These are phyloP conservation scores for Sebastes glaucus DNA, from an alignment of 2,797 vertebrate genomes.

Conservation along the genomic window DNA sequence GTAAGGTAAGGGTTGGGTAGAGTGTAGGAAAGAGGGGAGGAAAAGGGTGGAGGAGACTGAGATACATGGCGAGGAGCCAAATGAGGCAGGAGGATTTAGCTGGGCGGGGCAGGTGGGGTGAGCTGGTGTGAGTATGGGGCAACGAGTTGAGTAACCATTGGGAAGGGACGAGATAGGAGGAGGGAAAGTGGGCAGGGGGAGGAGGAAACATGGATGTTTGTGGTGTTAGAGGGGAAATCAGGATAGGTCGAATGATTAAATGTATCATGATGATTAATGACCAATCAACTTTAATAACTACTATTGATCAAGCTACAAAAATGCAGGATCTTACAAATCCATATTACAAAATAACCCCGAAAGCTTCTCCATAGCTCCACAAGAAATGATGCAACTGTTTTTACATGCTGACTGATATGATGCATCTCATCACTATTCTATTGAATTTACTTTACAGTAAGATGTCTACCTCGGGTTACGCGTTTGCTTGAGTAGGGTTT, in stretches of 20 bases:
- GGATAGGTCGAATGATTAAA: background rate
- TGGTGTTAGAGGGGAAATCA: background rate
- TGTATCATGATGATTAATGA: background rate
- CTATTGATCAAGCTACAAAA: background rate
- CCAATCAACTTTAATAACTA: background rate
- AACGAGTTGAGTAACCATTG: background rate
- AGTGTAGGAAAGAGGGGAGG: constrained; percentile 11
- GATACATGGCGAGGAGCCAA: constrained; percentile 22
- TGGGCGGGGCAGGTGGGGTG: constrained; percentile 47
- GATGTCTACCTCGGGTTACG: too few relatives aligned
- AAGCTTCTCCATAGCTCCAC: background rate
- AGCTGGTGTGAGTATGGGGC: constrained; percentile 36
- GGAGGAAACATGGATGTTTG: background rate
- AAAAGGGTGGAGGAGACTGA: constrained; percentile 16
- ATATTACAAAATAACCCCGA: background rate
- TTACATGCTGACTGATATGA: background rate
- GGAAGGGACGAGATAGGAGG: background rate
- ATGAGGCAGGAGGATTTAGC: constrained; percentile 3
- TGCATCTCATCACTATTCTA: too few relatives aligned
- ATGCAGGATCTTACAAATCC: background rate
- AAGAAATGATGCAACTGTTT: background rate
- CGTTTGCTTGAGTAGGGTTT: too few relatives aligned
- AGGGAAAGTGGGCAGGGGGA: background rate
- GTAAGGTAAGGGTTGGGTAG: constrained; percentile 23
- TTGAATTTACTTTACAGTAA: too few relatives aligned